Base-by-base conservation (phyloP, 2,113 vertebrate genomes). In the Cyanoramphus novaezelandiae region DNA sequence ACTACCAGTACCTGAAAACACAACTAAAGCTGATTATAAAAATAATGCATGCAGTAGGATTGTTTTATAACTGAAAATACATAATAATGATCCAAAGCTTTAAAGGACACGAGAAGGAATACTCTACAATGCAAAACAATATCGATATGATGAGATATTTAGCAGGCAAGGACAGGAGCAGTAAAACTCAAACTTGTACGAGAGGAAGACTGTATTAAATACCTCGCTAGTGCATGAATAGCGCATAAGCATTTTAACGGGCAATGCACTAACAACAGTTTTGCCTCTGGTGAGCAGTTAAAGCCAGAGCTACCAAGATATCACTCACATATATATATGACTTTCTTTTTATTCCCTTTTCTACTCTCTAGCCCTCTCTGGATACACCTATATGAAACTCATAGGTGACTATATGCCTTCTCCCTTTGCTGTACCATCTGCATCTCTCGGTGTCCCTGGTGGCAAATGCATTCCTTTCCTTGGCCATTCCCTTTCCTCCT, bases 241-340 rank as follows among this genome's bases (percentile, higher is more conserved):
- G 31, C 2, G 2, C 1, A 28, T 21, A 60, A 71, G 29, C 63
- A 52, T 52, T 87, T 88, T 47, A 57, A 57, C 1, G 4, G 29
- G 10, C 23, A 29, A 1, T 2, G 50, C n/a, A 28, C 18, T 31
- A 89, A 72, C 39, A 88, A 19, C 43, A 77, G 64, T 35, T 82
- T 68, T 52, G 43, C 57, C 79, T 60, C 76, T 65, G 57, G 43
- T 83, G 71, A 69, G 71, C 82, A 69, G 13, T 35, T 12, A 41
- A 59, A 88, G 57, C 17, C 55, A 80, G 7, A 71, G 27, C 24
- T n/a, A 64, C 59, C 57, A n/a, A n/a, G 47, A 60, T 1, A 6
- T 0, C 62, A 35, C 29, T 44, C 44, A 19, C 3, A 6, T 1
- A 50, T 0, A 18, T 6, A 39, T 7, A 53, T 11, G 24, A 55